These are phyloP conservation scores for Leucophenga varia DNA, from an alignment of 1,140 invertebrate genomes.

Conservation along the genomic window DNA sequence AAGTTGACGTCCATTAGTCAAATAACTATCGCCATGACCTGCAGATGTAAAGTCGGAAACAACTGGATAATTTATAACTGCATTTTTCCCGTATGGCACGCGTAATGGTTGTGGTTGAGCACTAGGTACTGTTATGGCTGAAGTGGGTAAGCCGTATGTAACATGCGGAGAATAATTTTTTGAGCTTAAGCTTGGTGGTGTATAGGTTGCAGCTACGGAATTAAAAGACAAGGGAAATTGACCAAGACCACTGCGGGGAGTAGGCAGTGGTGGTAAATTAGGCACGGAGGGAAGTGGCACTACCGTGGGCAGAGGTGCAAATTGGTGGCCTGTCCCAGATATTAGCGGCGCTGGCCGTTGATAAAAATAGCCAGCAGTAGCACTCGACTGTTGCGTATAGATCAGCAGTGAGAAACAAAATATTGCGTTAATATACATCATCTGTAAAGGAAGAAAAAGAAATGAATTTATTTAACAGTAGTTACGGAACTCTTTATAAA, in stretches of 20 bases:
- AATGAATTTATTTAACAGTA: too few relatives aligned
- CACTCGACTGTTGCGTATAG: too few relatives aligned
- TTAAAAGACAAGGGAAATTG: constrained; percentile 5
- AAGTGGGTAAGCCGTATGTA: constrained; percentile 16
- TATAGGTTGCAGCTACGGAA: constrained; percentile 15
- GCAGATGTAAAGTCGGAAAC: too few relatives aligned
- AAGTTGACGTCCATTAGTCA: constrained; percentile 43
- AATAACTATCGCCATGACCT: constrained; percentile 32
- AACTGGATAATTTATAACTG: too few relatives aligned
- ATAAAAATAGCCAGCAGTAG: constrained; percentile 38
- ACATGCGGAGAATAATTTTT: too few relatives aligned
- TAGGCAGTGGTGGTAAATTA: constrained; percentile 35
- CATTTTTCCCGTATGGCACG: constrained; percentile 39
- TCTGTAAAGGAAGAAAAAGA: constrained; percentile 24
- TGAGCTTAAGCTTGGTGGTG: constrained; percentile 8
- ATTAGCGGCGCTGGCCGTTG: constrained; percentile 24
- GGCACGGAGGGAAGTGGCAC: constrained; percentile 42
- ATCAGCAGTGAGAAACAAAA: too few relatives aligned
- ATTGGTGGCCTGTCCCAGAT: constrained; percentile 32
- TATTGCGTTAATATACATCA: too few relatives aligned
- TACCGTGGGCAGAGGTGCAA: constrained; percentile 37
- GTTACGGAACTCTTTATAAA: too few relatives aligned
- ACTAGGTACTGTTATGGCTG: constrained; percentile 6
- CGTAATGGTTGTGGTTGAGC: constrained; percentile 27
- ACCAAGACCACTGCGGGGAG: constrained; percentile 2